phyloP scores from a whole-genome alignment of 2,888 invertebrate genomes.

The Leptogaster cylindrica region DNA sequence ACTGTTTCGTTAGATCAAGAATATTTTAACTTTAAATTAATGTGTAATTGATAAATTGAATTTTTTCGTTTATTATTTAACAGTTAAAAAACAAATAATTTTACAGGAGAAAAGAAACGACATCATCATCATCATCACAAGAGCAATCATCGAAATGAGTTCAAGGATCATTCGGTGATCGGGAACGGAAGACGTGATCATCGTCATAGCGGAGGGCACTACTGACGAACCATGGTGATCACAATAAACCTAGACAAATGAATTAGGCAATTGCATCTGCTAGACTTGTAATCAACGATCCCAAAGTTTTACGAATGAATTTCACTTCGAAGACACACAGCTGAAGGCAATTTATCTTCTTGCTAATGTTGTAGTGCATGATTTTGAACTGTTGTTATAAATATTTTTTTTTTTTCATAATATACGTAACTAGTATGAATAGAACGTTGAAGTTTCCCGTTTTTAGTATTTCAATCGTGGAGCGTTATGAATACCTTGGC shows the following conservation, averaged over 20 bases:
- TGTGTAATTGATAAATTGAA: not conserved
- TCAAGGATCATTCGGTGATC: constrained; percentile 57
- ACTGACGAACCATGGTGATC: constrained; percentile 62
- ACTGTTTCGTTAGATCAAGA: too few relatives aligned
- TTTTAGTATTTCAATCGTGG: too few relatives aligned
- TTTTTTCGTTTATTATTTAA: too few relatives aligned
- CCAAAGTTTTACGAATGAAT: not conserved
- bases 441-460: too few relatives aligned
- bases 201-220: constrained; percentile 60
- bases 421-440: too few relatives aligned
- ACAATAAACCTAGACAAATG: constrained; percentile 62
- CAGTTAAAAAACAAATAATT: not conserved
- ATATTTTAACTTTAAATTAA: not conserved
- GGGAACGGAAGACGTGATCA: constrained; percentile 58
- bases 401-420: not conserved
- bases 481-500: constrained; percentile 27
- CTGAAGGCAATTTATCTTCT: not conserved
- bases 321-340: not conserved
- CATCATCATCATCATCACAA: constrained; percentile 62
- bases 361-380: not conserved
- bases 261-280: constrained; percentile 9
- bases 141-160: constrained; percentile 60
- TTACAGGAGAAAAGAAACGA: constrained; percentile 61
- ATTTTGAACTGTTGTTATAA: not conserved
- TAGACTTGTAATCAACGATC: not conserved